phyloP scores from a whole-genome alignment of 2,797 vertebrate genomes.

The Synanceia verrucosa region DNA sequence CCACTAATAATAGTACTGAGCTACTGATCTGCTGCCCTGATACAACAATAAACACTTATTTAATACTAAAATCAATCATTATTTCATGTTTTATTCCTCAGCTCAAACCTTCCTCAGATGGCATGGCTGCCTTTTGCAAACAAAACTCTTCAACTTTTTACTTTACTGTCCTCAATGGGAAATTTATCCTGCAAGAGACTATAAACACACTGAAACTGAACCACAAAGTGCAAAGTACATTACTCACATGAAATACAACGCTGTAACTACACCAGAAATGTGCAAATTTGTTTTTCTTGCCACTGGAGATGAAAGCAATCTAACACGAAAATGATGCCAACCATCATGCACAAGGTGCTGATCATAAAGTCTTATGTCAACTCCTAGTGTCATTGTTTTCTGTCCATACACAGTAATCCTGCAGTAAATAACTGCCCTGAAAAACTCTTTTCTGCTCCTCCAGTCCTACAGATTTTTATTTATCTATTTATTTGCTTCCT shows the following conservation, averaged over 20 bases:
- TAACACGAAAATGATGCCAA: background rate
- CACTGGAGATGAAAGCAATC: background rate
- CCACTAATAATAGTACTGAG: too few species aligned
- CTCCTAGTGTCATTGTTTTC: background rate
- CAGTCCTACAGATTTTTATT: background rate
- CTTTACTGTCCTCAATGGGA: background rate
- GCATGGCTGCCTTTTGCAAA: background rate
- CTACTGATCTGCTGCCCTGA: background rate
- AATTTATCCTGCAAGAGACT: background rate
- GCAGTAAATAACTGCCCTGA: background rate
- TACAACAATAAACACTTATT: background rate
- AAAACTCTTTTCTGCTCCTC: background rate
- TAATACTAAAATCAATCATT: background rate
- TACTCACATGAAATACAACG: background rate
- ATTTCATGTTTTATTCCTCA: background rate
- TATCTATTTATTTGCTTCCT: background rate
- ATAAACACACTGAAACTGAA: background rate
- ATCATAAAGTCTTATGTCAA: background rate
- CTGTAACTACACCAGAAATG: background rate
- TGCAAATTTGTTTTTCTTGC: background rate
- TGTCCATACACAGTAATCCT: background rate
- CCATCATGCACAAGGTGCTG: background rate
- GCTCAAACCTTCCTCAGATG: background rate
- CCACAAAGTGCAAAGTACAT: accelerated
- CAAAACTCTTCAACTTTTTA: background rate